These are phyloP conservation scores for Brachystomella parvula DNA, from an alignment of 1,140 invertebrate genomes.

Conservation along the genomic window DNA sequence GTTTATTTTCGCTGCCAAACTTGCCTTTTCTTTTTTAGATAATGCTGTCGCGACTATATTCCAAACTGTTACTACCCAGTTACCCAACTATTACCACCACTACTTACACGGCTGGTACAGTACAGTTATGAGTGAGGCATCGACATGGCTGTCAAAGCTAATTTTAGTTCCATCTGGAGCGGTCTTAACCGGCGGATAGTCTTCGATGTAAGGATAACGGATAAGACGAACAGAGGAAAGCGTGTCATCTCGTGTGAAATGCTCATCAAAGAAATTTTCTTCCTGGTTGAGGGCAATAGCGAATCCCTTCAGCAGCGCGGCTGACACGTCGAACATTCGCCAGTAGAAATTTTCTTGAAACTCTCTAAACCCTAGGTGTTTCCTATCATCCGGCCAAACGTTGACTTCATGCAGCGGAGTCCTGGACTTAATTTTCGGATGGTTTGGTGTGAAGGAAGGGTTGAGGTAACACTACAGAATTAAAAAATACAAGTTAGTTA, in stretches of 20 bases:
- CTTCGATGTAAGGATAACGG: constrained; percentile 13
- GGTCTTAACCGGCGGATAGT: constrained; percentile 7
- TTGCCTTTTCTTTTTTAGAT: too few relatives aligned
- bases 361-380: constrained; percentile 12
- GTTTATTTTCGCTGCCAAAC: too few relatives aligned
- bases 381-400: constrained; percentile 17
- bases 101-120: constrained; percentile 16
- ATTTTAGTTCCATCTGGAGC: constrained; percentile 15
- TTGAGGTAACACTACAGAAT: constrained; percentile 18
- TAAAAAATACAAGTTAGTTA: constrained; percentile 7
- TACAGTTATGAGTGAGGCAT: constrained; percentile 14
- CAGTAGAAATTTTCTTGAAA: constrained; percentile 12
- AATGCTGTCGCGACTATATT: too few relatives aligned
- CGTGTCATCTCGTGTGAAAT: constrained; percentile 10
- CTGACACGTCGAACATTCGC: constrained; percentile 11
- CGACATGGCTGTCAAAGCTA: constrained; percentile 16
- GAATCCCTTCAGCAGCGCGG: constrained; percentile 3
- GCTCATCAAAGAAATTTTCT: constrained; percentile 17
- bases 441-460: constrained; percentile 4
- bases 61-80: neutral
- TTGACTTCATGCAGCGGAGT: constrained; percentile 14
- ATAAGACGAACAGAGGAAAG: constrained; percentile 14
- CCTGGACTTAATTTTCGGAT: constrained; percentile 4
- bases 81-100: neutral
- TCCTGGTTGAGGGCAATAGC: constrained; percentile 11